Percentiles rank a stretch among this genome's conserved stretches.
Conservation (phyloP, 1,140 invertebrate genomes). For the Anastrepha ludens region DNA sequence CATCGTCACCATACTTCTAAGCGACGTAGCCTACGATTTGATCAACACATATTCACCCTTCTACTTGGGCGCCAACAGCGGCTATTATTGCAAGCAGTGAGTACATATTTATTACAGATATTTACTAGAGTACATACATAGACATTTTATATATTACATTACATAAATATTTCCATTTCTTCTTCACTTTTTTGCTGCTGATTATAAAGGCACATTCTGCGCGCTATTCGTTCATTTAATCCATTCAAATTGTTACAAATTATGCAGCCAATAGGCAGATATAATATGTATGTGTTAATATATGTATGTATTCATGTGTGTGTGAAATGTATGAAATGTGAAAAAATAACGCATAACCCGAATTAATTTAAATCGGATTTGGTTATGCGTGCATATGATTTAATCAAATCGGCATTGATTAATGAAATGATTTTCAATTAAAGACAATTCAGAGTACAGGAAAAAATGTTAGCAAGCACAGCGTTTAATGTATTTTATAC, state of each 20-base stretch:
- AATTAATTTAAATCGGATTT: slow-evolving; percentile 53
- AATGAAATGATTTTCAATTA: slow-evolving; percentile 49
- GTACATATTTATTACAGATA: neutral
- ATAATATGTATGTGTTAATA: no score
- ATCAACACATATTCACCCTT: slow-evolving; percentile 62
- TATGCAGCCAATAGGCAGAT: neutral
- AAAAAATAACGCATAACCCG: neutral
- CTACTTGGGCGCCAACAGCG: slow-evolving; percentile 57
- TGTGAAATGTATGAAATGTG: no score
- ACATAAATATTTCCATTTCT: no score
- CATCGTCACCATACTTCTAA: slow-evolving; percentile 59
- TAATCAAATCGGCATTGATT: slow-evolving; percentile 37
- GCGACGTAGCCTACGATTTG: slow-evolving; percentile 57
- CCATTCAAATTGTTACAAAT: slow-evolving; percentile 33
- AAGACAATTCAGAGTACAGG: neutral
- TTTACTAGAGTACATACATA: neutral
- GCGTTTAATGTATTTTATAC: slow-evolving; percentile 22
- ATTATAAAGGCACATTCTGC: no score
- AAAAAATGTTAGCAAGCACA: slow-evolving; percentile 3
- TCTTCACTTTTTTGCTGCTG: no score
- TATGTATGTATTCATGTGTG: no score
- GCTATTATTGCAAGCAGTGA: slow-evolving; percentile 61
- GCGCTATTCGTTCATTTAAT: neutral
- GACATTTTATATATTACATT: no score
- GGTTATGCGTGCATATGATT: slow-evolving; percentile 43